Base-by-base conservation (phyloP, 2,888 invertebrate species). In the Dione vanillae region DNA sequence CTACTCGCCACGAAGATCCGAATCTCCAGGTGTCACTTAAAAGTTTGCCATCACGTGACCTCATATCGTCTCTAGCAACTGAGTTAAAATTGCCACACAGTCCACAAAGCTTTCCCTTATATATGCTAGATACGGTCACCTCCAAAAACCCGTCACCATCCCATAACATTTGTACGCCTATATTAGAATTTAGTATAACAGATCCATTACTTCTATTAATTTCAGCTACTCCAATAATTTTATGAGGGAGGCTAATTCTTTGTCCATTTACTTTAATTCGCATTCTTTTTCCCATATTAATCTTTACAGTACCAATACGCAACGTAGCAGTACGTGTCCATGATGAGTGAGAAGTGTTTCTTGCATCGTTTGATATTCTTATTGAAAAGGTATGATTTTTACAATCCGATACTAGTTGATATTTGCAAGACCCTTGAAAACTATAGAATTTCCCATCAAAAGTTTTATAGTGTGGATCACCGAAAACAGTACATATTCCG, bases 41-140 rank as follows among this genome's bases (percentile, higher is more conserved):
- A 61, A 96, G 88, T 61, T 94, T 93, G 11, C 97, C 97, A 76
- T 95, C 95, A 65, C 96, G 94, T 64, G 95, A 95, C 76, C 93
- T 95, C 82, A 98, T 95, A 90, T 98, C 99, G 86, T 98, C 99
- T 76, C 96, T 95, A 3, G 96, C 95, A 74, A 96, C 94, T 58
- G 96, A 96, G 88, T 99, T 99, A 89, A 97, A 99, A 85, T 99
- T 99, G 0, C 99, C 99, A 83, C 99, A 99, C 19, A 99, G 92
- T 14, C 99, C 99, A 83, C 98, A 98, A 70, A 98, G 87, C 79
- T 95, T 95, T 70, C 94, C 95, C 85, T 96, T 97, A 90, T 95
- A 97, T 67, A 90, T 93, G 72, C 94, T 95, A 14, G 95, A 94
- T 80, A 95, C 95, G 6, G 97, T 96, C 14, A 98, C 97, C 91